These are phyloP conservation scores for Hippotragus niger DNA, from an alignment of 2,113 vertebrate genomes.

Conservation along the genomic window DNA sequence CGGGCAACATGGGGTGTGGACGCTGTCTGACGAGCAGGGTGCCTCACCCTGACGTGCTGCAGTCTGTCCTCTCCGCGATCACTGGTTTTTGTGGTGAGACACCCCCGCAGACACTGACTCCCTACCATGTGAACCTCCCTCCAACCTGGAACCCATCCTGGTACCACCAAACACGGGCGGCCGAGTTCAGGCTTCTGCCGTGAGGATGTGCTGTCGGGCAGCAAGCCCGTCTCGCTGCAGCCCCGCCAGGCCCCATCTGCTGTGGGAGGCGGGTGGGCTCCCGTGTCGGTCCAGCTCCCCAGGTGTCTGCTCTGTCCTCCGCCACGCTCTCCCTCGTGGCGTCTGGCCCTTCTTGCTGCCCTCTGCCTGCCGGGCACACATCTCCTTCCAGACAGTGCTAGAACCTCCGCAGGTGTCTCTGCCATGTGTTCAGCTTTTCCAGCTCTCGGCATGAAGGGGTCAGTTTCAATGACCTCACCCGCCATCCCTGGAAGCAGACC, in stretches of 20 bases:
- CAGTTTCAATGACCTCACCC: background rate
- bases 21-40: background rate
- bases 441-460: background rate
- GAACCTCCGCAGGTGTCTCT: background rate
- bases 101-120: background rate
- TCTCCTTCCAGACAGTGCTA: background rate
- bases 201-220: accelerated
- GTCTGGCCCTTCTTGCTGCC: accelerated
- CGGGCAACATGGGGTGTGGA: accelerated
- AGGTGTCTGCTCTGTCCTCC: accelerated
- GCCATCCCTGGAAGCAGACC: background rate
- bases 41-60: accelerated
- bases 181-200: background rate
- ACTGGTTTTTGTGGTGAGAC: background rate
- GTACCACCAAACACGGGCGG: background rate
- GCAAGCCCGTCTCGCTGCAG: accelerated
- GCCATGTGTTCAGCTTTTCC: background rate
- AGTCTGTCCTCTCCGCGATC: background rate
- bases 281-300: accelerated
- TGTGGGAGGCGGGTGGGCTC: background rate
- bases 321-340: background rate
- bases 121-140: background rate
- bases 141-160: background rate
- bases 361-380: background rate
- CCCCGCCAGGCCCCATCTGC: accelerated